phyloP scores from a whole-genome alignment of 2,113 vertebrate species.

The Osmerus eperlanus region DNA sequence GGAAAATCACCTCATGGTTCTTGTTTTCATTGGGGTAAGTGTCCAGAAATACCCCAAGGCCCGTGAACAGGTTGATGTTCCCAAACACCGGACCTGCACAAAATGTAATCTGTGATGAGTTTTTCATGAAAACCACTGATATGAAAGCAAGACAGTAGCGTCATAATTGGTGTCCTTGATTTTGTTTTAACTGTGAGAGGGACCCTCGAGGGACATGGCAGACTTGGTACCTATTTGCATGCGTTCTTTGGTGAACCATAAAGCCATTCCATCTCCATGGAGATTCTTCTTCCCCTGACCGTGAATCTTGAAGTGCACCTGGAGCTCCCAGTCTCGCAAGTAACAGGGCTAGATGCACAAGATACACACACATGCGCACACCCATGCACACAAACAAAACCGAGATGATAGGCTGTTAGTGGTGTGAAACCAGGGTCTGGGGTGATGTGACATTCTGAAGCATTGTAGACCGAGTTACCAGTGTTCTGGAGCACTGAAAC shows the following conservation, averaged over 20 bases:
- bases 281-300: constrained; percentile 93
- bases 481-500: not conserved
- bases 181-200: not conserved
- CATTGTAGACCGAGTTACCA: not conserved
- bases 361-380: not conserved
- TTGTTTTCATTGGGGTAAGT: constrained; percentile 94
- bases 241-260: constrained; percentile 94
- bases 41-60: constrained; percentile 91
- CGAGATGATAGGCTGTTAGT: too few species aligned
- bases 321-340: constrained; percentile 90
- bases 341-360: constrained; percentile 77
- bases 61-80: constrained; percentile 87
- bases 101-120: not conserved
- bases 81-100: constrained; percentile 89
- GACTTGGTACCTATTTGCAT: constrained; percentile 82
- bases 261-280: constrained; percentile 86
- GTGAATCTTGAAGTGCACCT: constrained; percentile 91
- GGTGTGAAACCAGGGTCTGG: too few species aligned
- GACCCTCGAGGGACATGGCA: not conserved
- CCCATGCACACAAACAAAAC: not conserved
- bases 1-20: constrained; percentile 80
- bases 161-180: not conserved
- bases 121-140: not conserved
- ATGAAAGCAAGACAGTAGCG: not conserved
- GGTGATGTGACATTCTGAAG: too few species aligned